Evolutionary conservation across 2,797 vertebrate genomes (phyloP).

Genomic region (Apogon talboti): DNA sequence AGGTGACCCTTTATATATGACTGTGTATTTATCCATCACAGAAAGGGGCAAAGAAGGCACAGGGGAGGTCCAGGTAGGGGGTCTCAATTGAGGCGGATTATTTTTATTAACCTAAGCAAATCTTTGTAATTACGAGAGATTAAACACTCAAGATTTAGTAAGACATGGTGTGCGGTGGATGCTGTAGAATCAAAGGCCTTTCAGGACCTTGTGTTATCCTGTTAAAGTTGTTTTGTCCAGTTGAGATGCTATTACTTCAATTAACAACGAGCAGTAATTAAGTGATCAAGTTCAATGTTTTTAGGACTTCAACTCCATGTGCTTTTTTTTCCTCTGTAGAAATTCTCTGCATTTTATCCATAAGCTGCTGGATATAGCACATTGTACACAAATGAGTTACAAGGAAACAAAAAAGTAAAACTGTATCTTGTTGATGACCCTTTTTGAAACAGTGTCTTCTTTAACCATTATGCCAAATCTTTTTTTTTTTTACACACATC

Average conservation of each 20-base stretch:
- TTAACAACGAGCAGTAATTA: constrained; percentile 66
- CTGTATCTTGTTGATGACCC: neutral
- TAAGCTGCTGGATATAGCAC: no score
- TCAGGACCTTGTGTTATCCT: constrained; percentile 68
- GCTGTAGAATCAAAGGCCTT: constrained; percentile 67
- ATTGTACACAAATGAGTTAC: neutral
- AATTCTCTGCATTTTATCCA: neutral
- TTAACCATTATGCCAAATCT: constrained; percentile 10
- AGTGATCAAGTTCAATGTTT: constrained; percentile 28
- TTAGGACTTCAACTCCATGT: constrained; percentile 11
- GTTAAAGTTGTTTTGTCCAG: constrained; percentile 67
- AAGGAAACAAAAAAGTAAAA: constrained; percentile 9
- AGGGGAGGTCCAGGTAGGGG: constrained; percentile 79
- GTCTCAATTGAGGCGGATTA: constrained; percentile 80
- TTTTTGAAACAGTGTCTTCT: constrained; percentile 4
- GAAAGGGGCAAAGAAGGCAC: constrained; percentile 77
- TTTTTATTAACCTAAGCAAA: constrained; percentile 85
- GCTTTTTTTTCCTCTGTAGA: neutral
- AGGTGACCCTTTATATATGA: constrained; percentile 78
- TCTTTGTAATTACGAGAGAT: constrained; percentile 86
- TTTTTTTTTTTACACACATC: neutral
- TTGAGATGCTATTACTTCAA: constrained; percentile 37
- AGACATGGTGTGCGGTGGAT: constrained; percentile 70
- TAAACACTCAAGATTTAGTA: constrained; percentile 82
- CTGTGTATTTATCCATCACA: constrained; percentile 75